phyloP scores from a whole-genome alignment of 1,140 invertebrate species.

The Piezodorus guildinii region DNA sequence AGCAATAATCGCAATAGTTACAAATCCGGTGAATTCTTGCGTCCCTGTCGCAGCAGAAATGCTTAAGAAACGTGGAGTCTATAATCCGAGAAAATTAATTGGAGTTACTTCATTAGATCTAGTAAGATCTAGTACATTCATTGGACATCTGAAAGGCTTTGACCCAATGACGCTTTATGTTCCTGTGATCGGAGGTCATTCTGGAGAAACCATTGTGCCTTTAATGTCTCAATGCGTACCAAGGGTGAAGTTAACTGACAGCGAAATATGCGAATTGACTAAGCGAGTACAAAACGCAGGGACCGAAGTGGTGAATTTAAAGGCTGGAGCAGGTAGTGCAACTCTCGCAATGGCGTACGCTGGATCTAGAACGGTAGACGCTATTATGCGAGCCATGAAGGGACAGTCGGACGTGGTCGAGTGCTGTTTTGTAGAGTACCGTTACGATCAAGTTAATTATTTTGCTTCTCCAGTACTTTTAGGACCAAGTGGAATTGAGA shows the following conservation, averaged over 20 bases:
- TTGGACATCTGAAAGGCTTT: conserved; percentile 39
- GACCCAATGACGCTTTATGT: conserved; percentile 58
- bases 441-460: conserved; percentile 78
- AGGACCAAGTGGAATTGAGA: conserved; percentile 84
- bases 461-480: conserved; percentile 90
- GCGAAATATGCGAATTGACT: conserved; percentile 64
- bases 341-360: conserved; percentile 99
- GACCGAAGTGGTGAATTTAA: conserved; percentile 99
- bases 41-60: conserved; percentile 95
- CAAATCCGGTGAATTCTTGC: conserved; percentile 97
- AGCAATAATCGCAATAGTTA: conserved; percentile 90
- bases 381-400: conserved; percentile 66
- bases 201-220: conserved; percentile 94
- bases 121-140: conserved; percentile 87
- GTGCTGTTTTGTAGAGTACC: conserved; percentile 86
- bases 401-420: conserved; percentile 85
- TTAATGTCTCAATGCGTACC: conserved; percentile 86
- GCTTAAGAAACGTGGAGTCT: conserved; percentile 79
- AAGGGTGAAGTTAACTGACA: conserved; percentile 52
- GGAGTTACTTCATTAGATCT: conserved; percentile 95
- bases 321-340: conserved; percentile 94
- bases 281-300: conserved; percentile 90
- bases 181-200: conserved; percentile 97
- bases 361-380: conserved; percentile 79
- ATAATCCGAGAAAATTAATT: conserved; percentile 84